These are phyloP conservation scores for Pelagia noctiluca DNA, from an alignment of 30 jellyfish, hydroid and myxozoan genomes.

Conservation along the genomic window DNA sequence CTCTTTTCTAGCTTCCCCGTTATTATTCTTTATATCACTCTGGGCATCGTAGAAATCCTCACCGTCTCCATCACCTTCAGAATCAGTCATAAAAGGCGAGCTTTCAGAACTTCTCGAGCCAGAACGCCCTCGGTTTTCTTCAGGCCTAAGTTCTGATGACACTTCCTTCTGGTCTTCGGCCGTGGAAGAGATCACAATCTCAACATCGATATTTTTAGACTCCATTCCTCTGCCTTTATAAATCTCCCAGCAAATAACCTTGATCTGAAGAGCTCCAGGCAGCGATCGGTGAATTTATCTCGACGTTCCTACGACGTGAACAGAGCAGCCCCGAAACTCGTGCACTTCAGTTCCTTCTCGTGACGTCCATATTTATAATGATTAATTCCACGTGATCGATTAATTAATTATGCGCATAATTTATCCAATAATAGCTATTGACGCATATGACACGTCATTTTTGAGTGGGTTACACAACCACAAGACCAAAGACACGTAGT, in stretches of 20 bases:
- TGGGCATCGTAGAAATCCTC: conserved; percentile 71
- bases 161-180: background rate
- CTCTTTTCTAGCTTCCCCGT: conserved; percentile 20
- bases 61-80: conserved; percentile 80
- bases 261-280: too few species aligned
- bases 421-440: too few species aligned
- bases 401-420: too few species aligned
- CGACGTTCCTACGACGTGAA: too few species aligned
- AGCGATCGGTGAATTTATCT: too few species aligned
- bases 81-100: conserved; percentile 74
- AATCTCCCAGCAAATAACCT: background rate
- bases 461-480: too few species aligned
- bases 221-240: background rate
- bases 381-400: too few species aligned
- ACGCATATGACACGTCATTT: too few species aligned
- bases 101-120: conserved; percentile 83
- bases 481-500: too few species aligned
- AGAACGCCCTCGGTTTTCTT: background rate
- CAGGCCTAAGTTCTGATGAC: background rate
- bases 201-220: background rate
- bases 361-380: too few species aligned
- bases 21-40: conserved; percentile 19
- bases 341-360: too few species aligned
- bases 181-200: background rate
- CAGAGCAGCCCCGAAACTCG: too few species aligned